Conservation (phyloP, 2,888 invertebrate genomes). For the Monopis laevigella region DNA sequence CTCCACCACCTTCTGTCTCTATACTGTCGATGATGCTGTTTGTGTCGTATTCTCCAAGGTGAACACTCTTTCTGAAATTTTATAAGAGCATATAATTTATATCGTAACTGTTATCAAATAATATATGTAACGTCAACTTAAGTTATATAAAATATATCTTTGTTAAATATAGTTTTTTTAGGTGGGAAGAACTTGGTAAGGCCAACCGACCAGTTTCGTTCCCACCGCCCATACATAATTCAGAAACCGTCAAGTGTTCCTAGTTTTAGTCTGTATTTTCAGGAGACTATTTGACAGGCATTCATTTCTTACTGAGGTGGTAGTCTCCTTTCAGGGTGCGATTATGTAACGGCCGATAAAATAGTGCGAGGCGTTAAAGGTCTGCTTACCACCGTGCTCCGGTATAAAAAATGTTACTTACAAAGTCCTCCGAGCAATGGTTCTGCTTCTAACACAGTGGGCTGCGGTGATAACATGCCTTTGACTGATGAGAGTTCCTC, state of each 20-base stretch:
- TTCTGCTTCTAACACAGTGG: too few relatives aligned
- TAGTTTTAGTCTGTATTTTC: too few relatives aligned
- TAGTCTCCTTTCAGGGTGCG: too few relatives aligned
- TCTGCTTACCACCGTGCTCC: slow-evolving; percentile 28
- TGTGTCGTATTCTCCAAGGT: slow-evolving; percentile 57
- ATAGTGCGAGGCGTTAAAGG: neutral
- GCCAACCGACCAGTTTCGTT: too few relatives aligned
- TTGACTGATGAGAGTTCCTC: slow-evolving; percentile 42
- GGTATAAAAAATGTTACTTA: slow-evolving; percentile 21
- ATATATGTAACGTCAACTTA: too few relatives aligned
- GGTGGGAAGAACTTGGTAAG: too few relatives aligned
- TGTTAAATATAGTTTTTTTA: too few relatives aligned
- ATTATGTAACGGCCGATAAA: neutral
- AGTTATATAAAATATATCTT: too few relatives aligned
- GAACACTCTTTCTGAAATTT: slow-evolving; percentile 27
- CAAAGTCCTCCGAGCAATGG: too few relatives aligned
- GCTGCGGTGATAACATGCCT: slow-evolving; percentile 53
- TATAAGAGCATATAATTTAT: neutral
- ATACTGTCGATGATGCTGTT: slow-evolving; percentile 43
- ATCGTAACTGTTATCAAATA: neutral
- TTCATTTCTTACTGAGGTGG: neutral
- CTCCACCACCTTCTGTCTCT: slow-evolving; percentile 27
- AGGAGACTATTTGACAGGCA: too few relatives aligned
- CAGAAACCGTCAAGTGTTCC: too few relatives aligned
- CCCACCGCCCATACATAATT: too few relatives aligned